Percentiles rank a stretch among this genome's conserved stretches.
phyloP scores from a whole-genome alignment of 2,888 invertebrate species.

The Chrysotoxum bicinctum region DNA sequence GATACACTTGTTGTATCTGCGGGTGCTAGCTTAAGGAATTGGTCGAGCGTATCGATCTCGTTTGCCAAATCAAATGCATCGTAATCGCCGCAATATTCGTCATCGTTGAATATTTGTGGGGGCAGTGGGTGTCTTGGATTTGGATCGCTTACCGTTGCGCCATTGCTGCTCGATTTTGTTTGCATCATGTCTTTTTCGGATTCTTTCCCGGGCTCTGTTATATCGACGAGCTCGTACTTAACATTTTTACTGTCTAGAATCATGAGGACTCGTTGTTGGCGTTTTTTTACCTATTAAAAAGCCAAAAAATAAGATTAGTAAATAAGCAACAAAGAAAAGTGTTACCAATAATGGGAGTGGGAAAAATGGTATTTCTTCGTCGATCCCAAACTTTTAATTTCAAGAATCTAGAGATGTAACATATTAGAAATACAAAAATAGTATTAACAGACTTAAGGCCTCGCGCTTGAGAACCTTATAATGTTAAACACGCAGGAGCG shows the following conservation, averaged over 20 bases:
- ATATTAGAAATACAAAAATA: too few relatives aligned
- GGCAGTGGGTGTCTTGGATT: slow-evolving; percentile 91
- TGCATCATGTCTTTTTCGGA: slow-evolving; percentile 95
- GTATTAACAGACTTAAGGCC: too few relatives aligned
- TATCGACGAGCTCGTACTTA: slow-evolving; percentile 94
- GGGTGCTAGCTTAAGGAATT: slow-evolving; percentile 90
- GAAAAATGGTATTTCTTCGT: too few relatives aligned
- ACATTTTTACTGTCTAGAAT: slow-evolving; percentile 96
- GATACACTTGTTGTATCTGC: slow-evolving; percentile 82
- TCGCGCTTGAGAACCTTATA: too few relatives aligned
- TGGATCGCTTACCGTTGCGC: slow-evolving; percentile 88
- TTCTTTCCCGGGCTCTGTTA: slow-evolving; percentile 96
- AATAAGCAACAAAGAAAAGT: too few relatives aligned
- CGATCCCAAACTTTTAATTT: too few relatives aligned
- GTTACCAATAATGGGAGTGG: too few relatives aligned
- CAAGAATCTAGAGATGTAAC: too few relatives aligned
- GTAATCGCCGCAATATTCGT: slow-evolving; percentile 94
- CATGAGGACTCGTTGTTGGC: slow-evolving; percentile 96
- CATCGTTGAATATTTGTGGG: slow-evolving; percentile 97
- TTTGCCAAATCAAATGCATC: slow-evolving; percentile 95
- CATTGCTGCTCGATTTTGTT: slow-evolving; percentile 89
- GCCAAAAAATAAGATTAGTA: neutral
- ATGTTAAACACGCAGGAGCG: too few relatives aligned
- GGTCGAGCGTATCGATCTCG: slow-evolving; percentile 94
- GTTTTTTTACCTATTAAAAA: slow-evolving; percentile 91